Percentiles rank a stretch among this genome's conserved stretches.
Evolutionary conservation across 2,888 invertebrate species (phyloP).

Genomic region (Boloria selene): DNA sequence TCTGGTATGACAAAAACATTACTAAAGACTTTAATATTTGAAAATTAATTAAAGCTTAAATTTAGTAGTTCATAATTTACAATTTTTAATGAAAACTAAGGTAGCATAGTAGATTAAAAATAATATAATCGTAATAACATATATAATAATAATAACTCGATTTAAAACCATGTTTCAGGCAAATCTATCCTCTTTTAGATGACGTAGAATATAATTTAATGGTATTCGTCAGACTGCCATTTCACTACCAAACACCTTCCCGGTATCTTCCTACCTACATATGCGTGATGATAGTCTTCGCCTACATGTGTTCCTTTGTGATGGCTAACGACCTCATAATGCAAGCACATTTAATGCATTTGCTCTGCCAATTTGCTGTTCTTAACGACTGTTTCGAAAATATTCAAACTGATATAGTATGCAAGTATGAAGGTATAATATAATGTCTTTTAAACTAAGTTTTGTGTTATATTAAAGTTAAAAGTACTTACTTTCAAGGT

Average conservation of each 20-base stretch:
- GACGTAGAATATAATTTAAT: slow-evolving; percentile 67
- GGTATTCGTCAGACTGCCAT: slow-evolving; percentile 57
- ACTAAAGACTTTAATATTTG: neutral
- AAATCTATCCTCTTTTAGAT: slow-evolving; percentile 61
- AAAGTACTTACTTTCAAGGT: too few relatives aligned
- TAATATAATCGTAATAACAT: too few relatives aligned
- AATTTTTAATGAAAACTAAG: too few relatives aligned
- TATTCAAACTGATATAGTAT: slow-evolving; percentile 54
- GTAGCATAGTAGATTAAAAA: too few relatives aligned
- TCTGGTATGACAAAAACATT: slow-evolving; percentile 53
- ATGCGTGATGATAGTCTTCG: slow-evolving; percentile 51
- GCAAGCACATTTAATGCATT: slow-evolving; percentile 63
- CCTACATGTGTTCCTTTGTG: slow-evolving; percentile 63
- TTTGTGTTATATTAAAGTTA: neutral
- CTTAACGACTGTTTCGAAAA: slow-evolving; percentile 65
- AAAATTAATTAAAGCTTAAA: neutral
- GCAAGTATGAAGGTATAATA: slow-evolving; percentile 24
- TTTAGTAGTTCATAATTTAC: too few relatives aligned
- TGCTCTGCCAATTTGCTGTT: slow-evolving; percentile 65
- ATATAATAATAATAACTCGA: too few relatives aligned
- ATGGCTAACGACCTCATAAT: slow-evolving; percentile 66
- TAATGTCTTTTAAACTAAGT: too few relatives aligned
- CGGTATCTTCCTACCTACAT: slow-evolving; percentile 56
- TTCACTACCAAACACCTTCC: slow-evolving; percentile 49
- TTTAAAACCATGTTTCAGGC: slow-evolving; percentile 52